These are phyloP conservation scores for Drosophila leontia DNA, from an alignment of 1,140 invertebrate species.

Conservation along the genomic window DNA sequence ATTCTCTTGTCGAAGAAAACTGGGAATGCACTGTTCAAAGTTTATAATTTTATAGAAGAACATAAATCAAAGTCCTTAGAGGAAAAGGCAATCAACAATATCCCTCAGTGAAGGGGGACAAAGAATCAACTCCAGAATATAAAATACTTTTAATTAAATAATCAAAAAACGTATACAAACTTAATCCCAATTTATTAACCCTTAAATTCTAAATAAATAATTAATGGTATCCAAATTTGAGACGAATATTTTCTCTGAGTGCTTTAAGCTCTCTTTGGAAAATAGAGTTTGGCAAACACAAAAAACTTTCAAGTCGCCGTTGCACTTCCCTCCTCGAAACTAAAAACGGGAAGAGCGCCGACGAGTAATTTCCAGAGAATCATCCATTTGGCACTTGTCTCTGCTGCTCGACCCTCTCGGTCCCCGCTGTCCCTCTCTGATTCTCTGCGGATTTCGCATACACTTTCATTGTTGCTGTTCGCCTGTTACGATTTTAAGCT, in stretches of 20 bases:
- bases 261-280: conserved; percentile 11
- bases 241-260: conserved; percentile 7
- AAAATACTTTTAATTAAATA: neutral
- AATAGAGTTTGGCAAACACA: conserved; percentile 37
- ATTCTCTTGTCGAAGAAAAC: conserved; percentile 22
- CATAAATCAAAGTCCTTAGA: neutral
- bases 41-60: neutral
- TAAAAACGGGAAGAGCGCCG: conserved; percentile 24
- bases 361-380: conserved; percentile 29
- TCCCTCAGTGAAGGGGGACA: neutral
- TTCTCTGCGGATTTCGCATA: conserved; percentile 5
- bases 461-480: conserved; percentile 39
- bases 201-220: too few relatives aligned
- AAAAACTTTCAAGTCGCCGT: conserved; percentile 32
- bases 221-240: too few relatives aligned
- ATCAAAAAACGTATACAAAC: too few relatives aligned
- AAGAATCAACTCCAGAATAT: neutral
- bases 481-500: conserved; percentile 81
- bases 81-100: accelerated
- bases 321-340: conserved; percentile 31
- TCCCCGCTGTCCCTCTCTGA: neutral
- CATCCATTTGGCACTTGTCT: conserved; percentile 53
- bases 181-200: too few relatives aligned
- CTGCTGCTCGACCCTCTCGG: neutral
- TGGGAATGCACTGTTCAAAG: conserved; percentile 14